Conservation (phyloP, 1,140 invertebrate species). For the Drosophila sucinea region DNA sequence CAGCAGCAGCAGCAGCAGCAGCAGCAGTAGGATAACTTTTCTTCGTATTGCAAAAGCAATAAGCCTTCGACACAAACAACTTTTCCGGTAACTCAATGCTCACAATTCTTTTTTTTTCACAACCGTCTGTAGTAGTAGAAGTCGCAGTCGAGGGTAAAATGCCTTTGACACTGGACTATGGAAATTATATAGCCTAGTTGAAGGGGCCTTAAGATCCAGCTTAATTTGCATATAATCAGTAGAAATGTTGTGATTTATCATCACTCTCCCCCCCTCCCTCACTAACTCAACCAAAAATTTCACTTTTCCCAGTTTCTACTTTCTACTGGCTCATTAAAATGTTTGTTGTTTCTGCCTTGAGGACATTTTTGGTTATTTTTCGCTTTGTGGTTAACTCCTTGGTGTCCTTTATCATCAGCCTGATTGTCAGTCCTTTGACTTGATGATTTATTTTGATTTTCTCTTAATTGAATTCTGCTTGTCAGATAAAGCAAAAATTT, state of each 20-base stretch:
- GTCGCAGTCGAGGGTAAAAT: slow-evolving; percentile 24
- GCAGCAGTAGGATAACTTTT: slow-evolving; percentile 17
- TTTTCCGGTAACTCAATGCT: slow-evolving; percentile 62
- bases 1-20: background rate
- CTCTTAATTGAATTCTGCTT: slow-evolving; percentile 41
- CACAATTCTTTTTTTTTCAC: slow-evolving; percentile 32
- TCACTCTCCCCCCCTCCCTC: background rate
- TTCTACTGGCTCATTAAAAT: slow-evolving; percentile 50
- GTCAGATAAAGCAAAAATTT: slow-evolving; percentile 20
- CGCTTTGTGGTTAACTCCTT: slow-evolving; percentile 29
- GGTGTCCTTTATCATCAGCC: slow-evolving; percentile 18
- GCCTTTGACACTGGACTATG: slow-evolving; percentile 57
- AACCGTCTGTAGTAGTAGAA: background rate
- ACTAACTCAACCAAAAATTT: background rate
- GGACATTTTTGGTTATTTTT: slow-evolving; percentile 25
- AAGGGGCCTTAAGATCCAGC: slow-evolving; percentile 43
- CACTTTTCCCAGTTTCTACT: slow-evolving; percentile 29
- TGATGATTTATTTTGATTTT: slow-evolving; percentile 41
- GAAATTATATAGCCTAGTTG: slow-evolving; percentile 55
- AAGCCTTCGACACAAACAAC: slow-evolving; percentile 29
- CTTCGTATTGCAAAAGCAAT: slow-evolving; percentile 56
- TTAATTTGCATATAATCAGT: slow-evolving; percentile 75
- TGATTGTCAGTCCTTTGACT: slow-evolving; percentile 22
- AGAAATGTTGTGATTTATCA: slow-evolving; percentile 13
- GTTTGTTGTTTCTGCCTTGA: slow-evolving; percentile 50